A percentile compares a stretch with the other conserved stretches of the same genome.
Evolutionary conservation across 2,113 vertebrate genomes (phyloP).

Genomic region (Dissostichus mawsoni): DNA sequence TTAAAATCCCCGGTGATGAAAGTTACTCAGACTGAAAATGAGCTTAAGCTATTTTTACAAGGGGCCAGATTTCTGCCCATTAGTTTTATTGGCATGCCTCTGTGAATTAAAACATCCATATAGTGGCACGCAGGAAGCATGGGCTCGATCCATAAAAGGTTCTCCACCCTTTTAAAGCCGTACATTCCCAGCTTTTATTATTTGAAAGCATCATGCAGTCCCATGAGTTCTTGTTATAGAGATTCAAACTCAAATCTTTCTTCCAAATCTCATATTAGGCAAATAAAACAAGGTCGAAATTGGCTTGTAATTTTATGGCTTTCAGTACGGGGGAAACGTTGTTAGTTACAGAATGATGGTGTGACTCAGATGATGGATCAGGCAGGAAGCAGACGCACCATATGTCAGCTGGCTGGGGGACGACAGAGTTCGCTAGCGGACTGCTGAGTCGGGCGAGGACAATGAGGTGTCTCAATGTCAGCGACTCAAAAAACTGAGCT

Average conservation of each 20-base stretch:
- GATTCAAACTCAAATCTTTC: constrained; percentile 16
- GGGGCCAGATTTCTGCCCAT: constrained; percentile 30
- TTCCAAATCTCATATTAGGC: constrained; percentile 46
- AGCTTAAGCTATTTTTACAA: constrained; percentile 65
- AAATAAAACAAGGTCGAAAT: constrained; percentile 44
- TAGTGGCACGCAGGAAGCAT: constrained; percentile 25
- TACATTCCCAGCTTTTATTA: constrained; percentile 52
- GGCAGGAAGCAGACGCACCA: constrained; percentile 34
- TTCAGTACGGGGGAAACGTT: constrained; percentile 36
- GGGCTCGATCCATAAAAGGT: constrained; percentile 35
- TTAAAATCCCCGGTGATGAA: constrained; percentile 65
- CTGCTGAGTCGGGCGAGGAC: background rate
- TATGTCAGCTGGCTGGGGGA: constrained; percentile 12
- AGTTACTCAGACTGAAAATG: constrained; percentile 73
- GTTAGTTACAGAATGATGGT: constrained; percentile 29
- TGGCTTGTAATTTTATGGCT: constrained; percentile 48
- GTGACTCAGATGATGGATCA: constrained; percentile 55
- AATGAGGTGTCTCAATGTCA: constrained; percentile 31
- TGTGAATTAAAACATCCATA: constrained; percentile 64
- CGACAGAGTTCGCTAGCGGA: constrained; percentile 10
- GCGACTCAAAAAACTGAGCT: constrained; percentile 11
- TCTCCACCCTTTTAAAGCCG: constrained; percentile 30
- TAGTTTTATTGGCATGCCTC: constrained; percentile 53
- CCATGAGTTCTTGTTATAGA: constrained; percentile 18
- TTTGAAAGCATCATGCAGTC: constrained; percentile 24